A percentile compares a stretch with the other conserved stretches of the same genome.
Conservation (phyloP, 2,888 invertebrate genomes). For the Parnassius orleans region DNA sequence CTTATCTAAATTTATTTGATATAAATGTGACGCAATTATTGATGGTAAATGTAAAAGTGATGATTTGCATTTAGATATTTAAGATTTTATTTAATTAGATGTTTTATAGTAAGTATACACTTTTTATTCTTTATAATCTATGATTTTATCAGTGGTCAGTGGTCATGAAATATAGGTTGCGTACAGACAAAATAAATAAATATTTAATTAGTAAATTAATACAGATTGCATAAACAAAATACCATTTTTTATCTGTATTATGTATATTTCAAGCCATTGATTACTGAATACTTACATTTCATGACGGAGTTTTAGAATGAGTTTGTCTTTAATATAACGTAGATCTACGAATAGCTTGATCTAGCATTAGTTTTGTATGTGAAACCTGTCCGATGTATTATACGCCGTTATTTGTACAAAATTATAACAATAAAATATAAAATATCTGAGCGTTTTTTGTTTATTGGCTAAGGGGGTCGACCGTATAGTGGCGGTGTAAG, state of each 20-base stretch:
- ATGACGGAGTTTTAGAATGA: slow-evolving; percentile 5
- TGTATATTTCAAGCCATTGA: slow-evolving; percentile 8
- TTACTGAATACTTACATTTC: background rate
- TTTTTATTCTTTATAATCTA: too few relatives aligned
- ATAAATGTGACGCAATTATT: background rate
- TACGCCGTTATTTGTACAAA: slow-evolving; percentile 82
- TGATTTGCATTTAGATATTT: background rate
- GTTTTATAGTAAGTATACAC: too few relatives aligned
- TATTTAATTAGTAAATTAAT: too few relatives aligned
- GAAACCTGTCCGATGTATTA: slow-evolving; percentile 81
- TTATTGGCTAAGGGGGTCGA: background rate
- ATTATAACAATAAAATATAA: slow-evolving; percentile 79
- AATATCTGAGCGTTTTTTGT: slow-evolving; percentile 40
- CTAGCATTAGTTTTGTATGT: slow-evolving; percentile 81
- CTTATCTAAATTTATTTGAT: too few relatives aligned
- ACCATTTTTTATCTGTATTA: too few relatives aligned
- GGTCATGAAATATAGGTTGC: too few relatives aligned
- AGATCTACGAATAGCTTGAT: slow-evolving; percentile 69
- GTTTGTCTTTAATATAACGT: slow-evolving; percentile 36
- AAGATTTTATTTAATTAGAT: too few relatives aligned
- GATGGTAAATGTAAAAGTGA: background rate
- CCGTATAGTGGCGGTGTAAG: background rate
- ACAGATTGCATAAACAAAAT: too few relatives aligned
- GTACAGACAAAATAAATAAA: too few relatives aligned
- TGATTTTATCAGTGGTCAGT: too few relatives aligned